phyloP scores from a whole-genome alignment of 2,797 vertebrate genomes.

The Semotilus atromaculatus region DNA sequence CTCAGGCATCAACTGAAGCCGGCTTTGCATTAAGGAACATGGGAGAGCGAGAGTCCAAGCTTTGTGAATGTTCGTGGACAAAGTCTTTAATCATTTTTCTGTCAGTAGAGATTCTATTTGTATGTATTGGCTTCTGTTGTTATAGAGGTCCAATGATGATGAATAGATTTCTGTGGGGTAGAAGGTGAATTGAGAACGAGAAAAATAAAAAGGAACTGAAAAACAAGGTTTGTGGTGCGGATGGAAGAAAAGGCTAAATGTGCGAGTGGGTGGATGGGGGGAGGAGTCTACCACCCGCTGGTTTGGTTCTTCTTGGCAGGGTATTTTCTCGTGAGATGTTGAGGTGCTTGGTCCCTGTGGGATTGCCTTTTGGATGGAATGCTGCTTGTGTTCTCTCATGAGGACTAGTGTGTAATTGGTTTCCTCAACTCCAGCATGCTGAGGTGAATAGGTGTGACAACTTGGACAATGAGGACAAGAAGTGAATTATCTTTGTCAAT shows the following conservation, averaged over 20 bases:
- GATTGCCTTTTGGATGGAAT: slow-evolving; percentile 49
- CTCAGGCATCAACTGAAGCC: not conserved
- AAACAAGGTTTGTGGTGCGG: slow-evolving; percentile 20
- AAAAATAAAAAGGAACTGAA: slow-evolving; percentile 29
- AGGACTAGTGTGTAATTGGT: slow-evolving; percentile 78
- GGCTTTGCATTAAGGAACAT: slow-evolving; percentile 22
- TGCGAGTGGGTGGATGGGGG: not conserved
- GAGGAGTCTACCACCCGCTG: slow-evolving; percentile 42
- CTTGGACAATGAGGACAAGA: slow-evolving; percentile 6
- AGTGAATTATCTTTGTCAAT: not conserved
- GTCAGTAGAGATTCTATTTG: slow-evolving; percentile 14
- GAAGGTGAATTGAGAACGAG: not conserved
- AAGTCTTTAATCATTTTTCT: slow-evolving; percentile 18
- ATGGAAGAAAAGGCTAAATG: slow-evolving; percentile 18
- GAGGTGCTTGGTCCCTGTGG: slow-evolving; percentile 27
- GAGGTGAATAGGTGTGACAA: slow-evolving; percentile 48
- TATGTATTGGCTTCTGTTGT: slow-evolving; percentile 1
- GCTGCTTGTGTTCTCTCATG: slow-evolving; percentile 66
- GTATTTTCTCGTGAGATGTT: slow-evolving; percentile 30
- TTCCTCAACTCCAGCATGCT: slow-evolving; percentile 63
- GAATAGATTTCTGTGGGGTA: slow-evolving; percentile 31
- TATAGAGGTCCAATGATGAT: slow-evolving; percentile 22
- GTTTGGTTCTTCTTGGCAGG: slow-evolving; percentile 38
- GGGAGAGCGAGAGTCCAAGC: not conserved
- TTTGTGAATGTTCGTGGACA: slow-evolving; percentile 7